Base-by-base conservation (phyloP, 1,140 invertebrate species). In the Cotesia vestalis region DNA sequence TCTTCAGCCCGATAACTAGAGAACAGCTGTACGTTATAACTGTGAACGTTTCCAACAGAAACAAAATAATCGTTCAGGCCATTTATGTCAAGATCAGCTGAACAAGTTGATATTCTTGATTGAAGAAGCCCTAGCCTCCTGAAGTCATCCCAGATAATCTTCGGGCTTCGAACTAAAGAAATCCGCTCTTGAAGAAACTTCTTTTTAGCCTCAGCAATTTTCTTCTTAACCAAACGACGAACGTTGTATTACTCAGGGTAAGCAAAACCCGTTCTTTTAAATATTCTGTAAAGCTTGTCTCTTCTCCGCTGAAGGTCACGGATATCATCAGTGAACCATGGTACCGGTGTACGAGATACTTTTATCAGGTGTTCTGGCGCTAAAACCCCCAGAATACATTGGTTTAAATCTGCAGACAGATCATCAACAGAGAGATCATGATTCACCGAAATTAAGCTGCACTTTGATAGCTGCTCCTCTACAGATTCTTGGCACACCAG, bases 41-140 rank as follows among this genome's bases (percentile, higher is more conserved):
- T 8, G 14, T 4, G 3, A 55, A 0, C 17, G 8, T 17, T 46
- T 4, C n/a, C 66, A 1, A 20, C 40, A 3, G 14, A 27, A 3
- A 67, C 51, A 55, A 67, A 67, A 12, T 67, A 67, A 4, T 9
- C 17, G 27, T 67, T 67, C 8, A 67, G 20, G 2, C 20, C 66
- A 55, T 34, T 35, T 17, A 67, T 12, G 14, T 14, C 6, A n/a
- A 67, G 11, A 67, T 67, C 17, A 11, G 3, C 11, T 1, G 63
- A 36, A 36, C 4, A 34, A 55, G 52, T 46, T 53, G 46, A 67
- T n/a, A 5, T 5, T 35, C 46, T 12, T 55, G 40, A 27, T 46
- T 53, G 1, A 35, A 36, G 14, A 4, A 67, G n/a, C 4, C 66
- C 66, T 8, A 67, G 2, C 4, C 20, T 53, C 9, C 52, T 27